Conservation (phyloP, 37 sponge, comb jelly and placozoan species). For the Aplysina aerophoba region DNA sequence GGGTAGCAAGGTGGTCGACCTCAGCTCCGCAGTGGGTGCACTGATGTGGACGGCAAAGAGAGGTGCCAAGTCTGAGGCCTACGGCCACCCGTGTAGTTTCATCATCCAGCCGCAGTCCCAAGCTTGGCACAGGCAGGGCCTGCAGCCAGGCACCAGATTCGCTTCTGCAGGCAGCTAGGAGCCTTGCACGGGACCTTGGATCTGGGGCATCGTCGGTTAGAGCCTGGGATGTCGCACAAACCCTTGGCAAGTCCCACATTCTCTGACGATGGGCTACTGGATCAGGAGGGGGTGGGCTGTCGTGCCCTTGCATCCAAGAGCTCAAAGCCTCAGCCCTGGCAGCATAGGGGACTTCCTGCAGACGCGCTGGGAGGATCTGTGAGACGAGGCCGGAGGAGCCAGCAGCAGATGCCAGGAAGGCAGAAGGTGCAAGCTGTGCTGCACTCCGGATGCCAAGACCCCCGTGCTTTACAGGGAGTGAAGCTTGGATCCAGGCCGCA, state of each 20-base stretch:
- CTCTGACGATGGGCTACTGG: slow-evolving; percentile 14
- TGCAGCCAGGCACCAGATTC: no score
- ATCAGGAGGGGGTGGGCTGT: background rate
- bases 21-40: slow-evolving; percentile 24
- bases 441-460: slow-evolving; percentile 48
- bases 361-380: slow-evolving; percentile 16
- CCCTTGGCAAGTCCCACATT: slow-evolving; percentile 17
- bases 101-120: no score
- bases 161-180: no score
- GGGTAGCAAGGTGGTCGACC: slow-evolving; percentile 5
- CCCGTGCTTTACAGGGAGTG: slow-evolving; percentile 42
- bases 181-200: no score
- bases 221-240: background rate
- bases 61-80: no score
- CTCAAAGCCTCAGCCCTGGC: background rate
- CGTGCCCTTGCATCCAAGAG: slow-evolving; percentile 23
- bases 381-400: slow-evolving; percentile 23
- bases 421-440: slow-evolving; percentile 48
- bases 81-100: no score
- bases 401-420: slow-evolving; percentile 48
- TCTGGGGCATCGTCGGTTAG: slow-evolving; percentile 3
- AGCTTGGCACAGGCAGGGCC: no score
- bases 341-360: background rate
- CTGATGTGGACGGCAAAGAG: background rate
- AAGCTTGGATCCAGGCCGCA: slow-evolving; percentile 42